Base-by-base conservation (phyloP, 2,888 invertebrate genomes). In the Octonoba sinensis region DNA sequence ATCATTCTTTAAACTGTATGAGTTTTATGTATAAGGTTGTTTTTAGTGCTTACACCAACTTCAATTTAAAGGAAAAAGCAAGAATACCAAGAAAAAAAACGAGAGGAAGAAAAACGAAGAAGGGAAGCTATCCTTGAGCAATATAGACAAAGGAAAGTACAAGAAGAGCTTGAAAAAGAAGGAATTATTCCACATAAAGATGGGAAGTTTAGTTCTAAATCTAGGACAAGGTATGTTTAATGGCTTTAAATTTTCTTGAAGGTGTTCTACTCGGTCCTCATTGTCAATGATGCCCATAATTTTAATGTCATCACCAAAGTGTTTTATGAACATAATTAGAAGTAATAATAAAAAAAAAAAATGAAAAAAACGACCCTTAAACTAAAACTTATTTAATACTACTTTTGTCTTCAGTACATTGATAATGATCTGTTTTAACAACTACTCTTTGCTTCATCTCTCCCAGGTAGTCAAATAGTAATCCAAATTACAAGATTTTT, bases 131-230 rank as follows among this genome's bases (percentile, higher is more conserved):
- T 98, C 87, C 91, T 97, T 86, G 96, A 96, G 88, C 95, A 96
- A 89, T 95, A 97, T 90, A 94, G 96, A 89, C 91, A 96, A 86
- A 96, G 97, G 88, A 97, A 97, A 89, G 94, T 95, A 74, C 93
- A 95, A 84, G 96, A 96, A 88, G 96, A 96, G 90, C 95, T 96
- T n/a, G 89, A 89, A 36, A 83, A 83, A 70, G 88, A 88, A 82
- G 88, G 89, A 15, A 59, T 36, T 62, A 47, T 64, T 24, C 67
- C 67, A 22, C 70, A 74, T n/a, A 82, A 70, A 75, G 74, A 82
- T 27, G 75, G 70, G 18, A 82, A 59, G 22, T 69, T 56, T 60
- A 6, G 24, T 11, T 13, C 49, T 15, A 82, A 69, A 44, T 57
- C 69, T 18, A 67, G 75, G 70, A 49, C 82, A 47, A 75, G 82